A percentile compares a stretch with the other conserved stretches of the same genome.
Evolutionary conservation across 2,888 invertebrate species (phyloP).

Genomic region (Metallyticus violacea): DNA sequence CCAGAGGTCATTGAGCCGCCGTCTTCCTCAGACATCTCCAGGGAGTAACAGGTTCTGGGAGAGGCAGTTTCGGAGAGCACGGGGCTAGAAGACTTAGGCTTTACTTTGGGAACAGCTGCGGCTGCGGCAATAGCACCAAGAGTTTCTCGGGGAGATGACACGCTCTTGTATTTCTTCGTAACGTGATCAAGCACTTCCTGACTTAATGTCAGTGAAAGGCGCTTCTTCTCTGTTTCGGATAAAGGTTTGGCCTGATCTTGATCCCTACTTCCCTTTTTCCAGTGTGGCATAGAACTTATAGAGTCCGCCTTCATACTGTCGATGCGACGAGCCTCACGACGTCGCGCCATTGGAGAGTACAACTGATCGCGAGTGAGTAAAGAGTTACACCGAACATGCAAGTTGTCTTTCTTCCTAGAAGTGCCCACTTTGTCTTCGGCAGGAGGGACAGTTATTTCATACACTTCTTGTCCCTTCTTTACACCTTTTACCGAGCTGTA

Average conservation of each 20-base stretch:
- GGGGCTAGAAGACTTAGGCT: slow-evolving; percentile 35
- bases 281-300: slow-evolving; percentile 47
- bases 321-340: slow-evolving; percentile 43
- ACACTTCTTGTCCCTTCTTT: slow-evolving; percentile 48
- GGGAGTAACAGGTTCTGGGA: slow-evolving; percentile 51
- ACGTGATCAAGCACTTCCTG: slow-evolving; percentile 69
- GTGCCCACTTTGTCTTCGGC: slow-evolving; percentile 20
- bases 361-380: slow-evolving; percentile 41
- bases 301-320: slow-evolving; percentile 55
- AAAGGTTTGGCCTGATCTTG: slow-evolving; percentile 38
- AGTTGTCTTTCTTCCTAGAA: slow-evolving; percentile 35
- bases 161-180: slow-evolving; percentile 39
- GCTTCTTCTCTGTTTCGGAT: slow-evolving; percentile 69
- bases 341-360: slow-evolving; percentile 39
- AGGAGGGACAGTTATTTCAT: slow-evolving; percentile 60
- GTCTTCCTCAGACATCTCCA: slow-evolving; percentile 48
- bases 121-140: slow-evolving; percentile 59
- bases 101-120: slow-evolving; percentile 47
- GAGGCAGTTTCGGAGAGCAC: slow-evolving; percentile 43
- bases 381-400: slow-evolving; percentile 51
- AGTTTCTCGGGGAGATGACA: slow-evolving; percentile 48
- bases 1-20: slow-evolving; percentile 17
- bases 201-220: slow-evolving; percentile 68
- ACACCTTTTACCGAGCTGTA: slow-evolving; percentile 55
- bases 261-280: slow-evolving; percentile 15